Evolutionary conservation across 2,797 vertebrate species (phyloP).

Genomic region (Pangasius krempfi): DNA sequence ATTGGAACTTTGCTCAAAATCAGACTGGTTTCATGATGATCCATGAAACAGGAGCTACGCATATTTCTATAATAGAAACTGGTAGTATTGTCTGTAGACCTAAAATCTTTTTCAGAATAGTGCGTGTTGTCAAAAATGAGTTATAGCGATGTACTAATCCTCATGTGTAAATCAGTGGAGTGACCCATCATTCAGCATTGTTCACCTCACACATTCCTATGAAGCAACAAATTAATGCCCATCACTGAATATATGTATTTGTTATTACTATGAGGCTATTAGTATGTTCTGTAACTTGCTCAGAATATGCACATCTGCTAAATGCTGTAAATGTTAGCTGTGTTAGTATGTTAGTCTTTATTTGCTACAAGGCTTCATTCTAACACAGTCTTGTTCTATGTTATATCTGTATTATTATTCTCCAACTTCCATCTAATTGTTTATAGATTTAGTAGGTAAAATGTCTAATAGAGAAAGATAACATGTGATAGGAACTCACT

Average conservation of each 20-base stretch:
- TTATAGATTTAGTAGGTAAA: not conserved
- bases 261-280: too few species aligned
- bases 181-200: too few species aligned
- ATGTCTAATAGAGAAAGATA: not conserved
- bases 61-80: not conserved
- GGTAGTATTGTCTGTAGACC: not conserved
- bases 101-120: not conserved
- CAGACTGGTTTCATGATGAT: not conserved
- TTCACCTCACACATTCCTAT: not conserved
- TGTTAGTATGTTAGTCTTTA: not conserved
- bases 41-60: not conserved
- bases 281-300: too few species aligned
- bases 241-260: too few species aligned
- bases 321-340: too few species aligned
- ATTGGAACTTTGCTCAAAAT: not conserved
- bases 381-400: not conserved
- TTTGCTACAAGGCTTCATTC: not conserved
- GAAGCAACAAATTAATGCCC: too few species aligned
- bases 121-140: not conserved
- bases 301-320: too few species aligned
- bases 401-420: not conserved
- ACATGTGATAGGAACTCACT: too few species aligned
- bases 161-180: not conserved
- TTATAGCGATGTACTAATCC: not conserved
- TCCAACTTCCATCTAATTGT: not conserved